Base-by-base conservation (phyloP, 2,113 vertebrate species). In the Oreochromis tanganicae region DNA sequence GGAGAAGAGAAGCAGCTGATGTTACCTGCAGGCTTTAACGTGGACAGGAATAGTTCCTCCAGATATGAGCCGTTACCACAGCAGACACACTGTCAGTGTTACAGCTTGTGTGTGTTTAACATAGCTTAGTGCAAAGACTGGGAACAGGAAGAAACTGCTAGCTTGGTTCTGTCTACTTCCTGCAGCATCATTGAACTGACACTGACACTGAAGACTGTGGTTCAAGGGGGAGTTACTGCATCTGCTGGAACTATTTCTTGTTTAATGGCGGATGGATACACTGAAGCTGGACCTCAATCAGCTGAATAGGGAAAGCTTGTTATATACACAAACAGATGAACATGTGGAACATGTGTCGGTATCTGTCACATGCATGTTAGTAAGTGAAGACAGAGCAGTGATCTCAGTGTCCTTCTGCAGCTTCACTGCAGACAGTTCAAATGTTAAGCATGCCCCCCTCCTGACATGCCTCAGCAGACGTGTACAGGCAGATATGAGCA, bases 21-120 rank as follows among this genome's bases (percentile, higher is more conserved):
- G 46, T 13, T 78, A 78, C 24, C 46, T 78, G 24, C 46, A 78
- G 73, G 46, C 46, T 32, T 75, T 48, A 75, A 0, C 24, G 14
- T 48, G 16, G 10, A 78, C 43, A 50, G 71, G 2, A 78, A 50
- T 48, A 29, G 24, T 32, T 75, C 43, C 71, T 12, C 71, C 71
- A 50, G 43, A 0, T 19, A 12, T 13, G 46, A 50, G 14, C 1
- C 43, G 50, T 78, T 1, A 78, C 9, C 4, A 12, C 46, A 32
- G 46, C 10, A 50, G 16, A 48, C 0, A 3, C 29, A 2, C 27
- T 50, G 10, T n/a, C 24, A 32, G 16, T 0, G 1, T 78, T 3
- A 50, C 27, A 78, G 71, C 16, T 1, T 32, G 43, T 78, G 27
- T 50, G 71, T 4, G 27, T 78, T 78, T 50, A 78, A 32, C 38